Percentiles rank a stretch among this genome's conserved stretches.
Conservation (phyloP, 2,888 invertebrate species). For the Oscheius sp. region DNA sequence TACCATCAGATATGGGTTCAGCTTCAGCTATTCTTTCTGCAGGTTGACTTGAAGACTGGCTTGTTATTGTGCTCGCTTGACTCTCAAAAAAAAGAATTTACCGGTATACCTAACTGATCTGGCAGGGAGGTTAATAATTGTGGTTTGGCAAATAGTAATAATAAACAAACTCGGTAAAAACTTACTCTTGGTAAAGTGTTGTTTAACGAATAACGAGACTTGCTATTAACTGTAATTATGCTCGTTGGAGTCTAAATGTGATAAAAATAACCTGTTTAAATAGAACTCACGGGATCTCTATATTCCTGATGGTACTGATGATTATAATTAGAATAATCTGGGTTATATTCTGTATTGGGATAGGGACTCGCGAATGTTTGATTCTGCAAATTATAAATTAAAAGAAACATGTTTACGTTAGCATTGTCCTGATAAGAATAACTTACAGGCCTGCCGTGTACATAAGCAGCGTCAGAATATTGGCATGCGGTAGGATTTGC, state of each 20-base stretch:
- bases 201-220: neutral
- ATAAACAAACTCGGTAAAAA: neutral
- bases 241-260: neutral
- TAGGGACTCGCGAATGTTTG: neutral
- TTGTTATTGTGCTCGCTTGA: too few relatives aligned
- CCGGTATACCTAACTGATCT: too few relatives aligned
- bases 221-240: slow-evolving; percentile 5
- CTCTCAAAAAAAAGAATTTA: too few relatives aligned
- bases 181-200: neutral
- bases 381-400: too few relatives aligned
- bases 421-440: too few relatives aligned
- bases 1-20: too few relatives aligned
- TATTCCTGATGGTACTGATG: neutral
- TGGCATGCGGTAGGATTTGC: neutral
- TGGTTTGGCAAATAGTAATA: neutral
- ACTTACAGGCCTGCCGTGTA: neutral
- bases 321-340: neutral
- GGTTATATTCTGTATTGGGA: neutral
- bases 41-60: too few relatives aligned
- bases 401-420: too few relatives aligned
- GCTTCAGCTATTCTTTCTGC: too few relatives aligned
- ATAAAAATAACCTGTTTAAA: neutral
- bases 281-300: neutral
- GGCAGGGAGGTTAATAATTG: too few relatives aligned
- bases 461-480: too few relatives aligned